Percentiles rank a stretch among this genome's conserved stretches.
Conservation (phyloP, 2,113 vertebrate genomes). For the Microcebus murinus region DNA sequence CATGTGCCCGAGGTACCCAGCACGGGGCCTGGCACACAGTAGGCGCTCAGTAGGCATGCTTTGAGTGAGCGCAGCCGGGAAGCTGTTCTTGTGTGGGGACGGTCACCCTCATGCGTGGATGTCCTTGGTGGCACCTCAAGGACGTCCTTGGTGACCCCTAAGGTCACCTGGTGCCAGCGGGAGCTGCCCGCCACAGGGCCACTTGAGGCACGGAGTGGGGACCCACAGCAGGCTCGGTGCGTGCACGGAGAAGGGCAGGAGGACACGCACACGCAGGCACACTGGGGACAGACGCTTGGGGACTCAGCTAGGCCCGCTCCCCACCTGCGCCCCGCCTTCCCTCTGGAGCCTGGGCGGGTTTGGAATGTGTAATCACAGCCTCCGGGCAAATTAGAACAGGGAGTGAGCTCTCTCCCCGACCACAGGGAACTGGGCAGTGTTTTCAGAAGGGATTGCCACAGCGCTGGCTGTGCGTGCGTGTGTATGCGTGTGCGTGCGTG, state of each 20-base stretch:
- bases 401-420: constrained; percentile 43
- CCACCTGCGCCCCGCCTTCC: not conserved
- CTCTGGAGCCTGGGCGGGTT: not conserved
- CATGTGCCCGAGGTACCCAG: not conserved
- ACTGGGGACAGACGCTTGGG: fast-evolving
- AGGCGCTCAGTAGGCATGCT: not conserved
- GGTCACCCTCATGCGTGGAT: fast-evolving
- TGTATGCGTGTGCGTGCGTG: fast-evolving
- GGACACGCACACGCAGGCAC: fast-evolving
- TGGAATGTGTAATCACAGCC: constrained; percentile 75
- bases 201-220: not conserved
- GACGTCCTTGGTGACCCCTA: fast-evolving
- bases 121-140: fast-evolving
- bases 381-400: constrained; percentile 64
- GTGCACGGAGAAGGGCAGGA: not conserved
- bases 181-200: not conserved
- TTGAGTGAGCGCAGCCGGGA: fast-evolving
- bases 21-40: not conserved
- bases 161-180: not conserved
- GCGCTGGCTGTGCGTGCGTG: fast-evolving
- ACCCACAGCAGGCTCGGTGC: fast-evolving
- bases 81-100: fast-evolving
- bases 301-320: not conserved
- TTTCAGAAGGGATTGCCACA: not conserved
- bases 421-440: constrained; percentile 45